These are phyloP conservation scores for Netelia melanura DNA, from an alignment of 2,888 invertebrate species.

Conservation along the genomic window DNA sequence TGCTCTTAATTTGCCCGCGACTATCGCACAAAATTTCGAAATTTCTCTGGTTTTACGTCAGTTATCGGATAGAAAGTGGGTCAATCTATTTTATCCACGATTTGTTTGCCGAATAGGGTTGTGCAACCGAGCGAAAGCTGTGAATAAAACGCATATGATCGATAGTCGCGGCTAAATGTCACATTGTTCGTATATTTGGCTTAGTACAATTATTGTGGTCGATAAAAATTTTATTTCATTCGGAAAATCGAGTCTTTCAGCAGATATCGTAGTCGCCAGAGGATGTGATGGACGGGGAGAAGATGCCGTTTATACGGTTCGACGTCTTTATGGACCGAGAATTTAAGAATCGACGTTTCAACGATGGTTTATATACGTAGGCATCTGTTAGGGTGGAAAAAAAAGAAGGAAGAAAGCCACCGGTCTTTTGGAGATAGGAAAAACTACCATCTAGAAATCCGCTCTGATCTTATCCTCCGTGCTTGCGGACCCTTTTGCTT, in stretches of 20 bases:
- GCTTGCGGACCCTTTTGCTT: conserved; percentile 63
- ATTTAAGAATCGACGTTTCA: conserved; percentile 53
- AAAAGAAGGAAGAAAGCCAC: conserved; percentile 34
- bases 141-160: conserved; percentile 9
- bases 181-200: background rate
- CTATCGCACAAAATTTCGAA: background rate
- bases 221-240: conserved; percentile 1
- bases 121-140: background rate
- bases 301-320: conserved; percentile 35
- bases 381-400: conserved; percentile 15
- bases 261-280: background rate
- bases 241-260: conserved; percentile 28
- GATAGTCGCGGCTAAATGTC: background rate
- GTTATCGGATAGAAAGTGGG: conserved; percentile 13
- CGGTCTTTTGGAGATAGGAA: conserved; percentile 40
- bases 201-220: background rate
- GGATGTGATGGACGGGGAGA: background rate
- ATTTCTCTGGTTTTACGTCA: background rate
- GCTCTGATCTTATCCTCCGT: conserved; percentile 54
- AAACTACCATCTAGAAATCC: conserved; percentile 59
- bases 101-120: background rate
- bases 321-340: conserved; percentile 65
- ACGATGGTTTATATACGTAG: conserved; percentile 14
- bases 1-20: background rate
- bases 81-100: conserved; percentile 19